phyloP scores from a whole-genome alignment of 2,888 invertebrate genomes.

The Fragum whitleyi region DNA sequence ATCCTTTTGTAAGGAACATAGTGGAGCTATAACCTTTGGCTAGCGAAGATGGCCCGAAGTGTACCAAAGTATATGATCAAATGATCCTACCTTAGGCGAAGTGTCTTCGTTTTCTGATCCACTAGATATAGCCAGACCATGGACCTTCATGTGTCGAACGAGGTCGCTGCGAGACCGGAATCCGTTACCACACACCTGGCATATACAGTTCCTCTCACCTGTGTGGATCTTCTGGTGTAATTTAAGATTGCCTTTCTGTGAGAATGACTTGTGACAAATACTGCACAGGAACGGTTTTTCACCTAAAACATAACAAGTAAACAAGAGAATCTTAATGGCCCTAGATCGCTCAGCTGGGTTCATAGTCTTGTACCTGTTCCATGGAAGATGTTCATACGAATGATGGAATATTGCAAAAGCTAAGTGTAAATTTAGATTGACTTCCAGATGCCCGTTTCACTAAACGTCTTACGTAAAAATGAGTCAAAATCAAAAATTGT shows the following conservation, averaged over 20 bases:
- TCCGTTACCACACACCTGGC: slow-evolving; percentile 26
- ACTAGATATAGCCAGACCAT: slow-evolving; percentile 12
- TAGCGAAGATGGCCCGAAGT: too few relatives aligned
- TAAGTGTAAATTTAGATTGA: too few relatives aligned
- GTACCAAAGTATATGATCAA: too few relatives aligned
- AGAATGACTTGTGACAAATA: slow-evolving; percentile 42
- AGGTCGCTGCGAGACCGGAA: slow-evolving; percentile 38
- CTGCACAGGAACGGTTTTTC: slow-evolving; percentile 44
- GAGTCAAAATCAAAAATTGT: too few relatives aligned
- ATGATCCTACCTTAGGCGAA: slow-evolving; percentile 3
- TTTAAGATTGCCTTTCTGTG: slow-evolving; percentile 54
- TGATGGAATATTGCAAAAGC: too few relatives aligned
- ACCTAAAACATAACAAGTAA: slow-evolving; percentile 3
- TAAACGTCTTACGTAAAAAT: too few relatives aligned
- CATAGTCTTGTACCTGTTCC: neutral
- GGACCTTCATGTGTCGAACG: slow-evolving; percentile 34
- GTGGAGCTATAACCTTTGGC: too few relatives aligned
- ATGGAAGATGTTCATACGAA: too few relatives aligned
- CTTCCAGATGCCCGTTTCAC: too few relatives aligned
- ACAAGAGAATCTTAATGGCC: too few relatives aligned
- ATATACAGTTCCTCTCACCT: slow-evolving; percentile 31
- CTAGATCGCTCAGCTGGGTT: too few relatives aligned
- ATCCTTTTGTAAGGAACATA: too few relatives aligned
- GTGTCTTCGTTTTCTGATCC: slow-evolving; percentile 21
- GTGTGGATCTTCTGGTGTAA: slow-evolving; percentile 53